Base-by-base conservation (phyloP, 2,113 vertebrate genomes). In the Microtus montanus region DNA sequence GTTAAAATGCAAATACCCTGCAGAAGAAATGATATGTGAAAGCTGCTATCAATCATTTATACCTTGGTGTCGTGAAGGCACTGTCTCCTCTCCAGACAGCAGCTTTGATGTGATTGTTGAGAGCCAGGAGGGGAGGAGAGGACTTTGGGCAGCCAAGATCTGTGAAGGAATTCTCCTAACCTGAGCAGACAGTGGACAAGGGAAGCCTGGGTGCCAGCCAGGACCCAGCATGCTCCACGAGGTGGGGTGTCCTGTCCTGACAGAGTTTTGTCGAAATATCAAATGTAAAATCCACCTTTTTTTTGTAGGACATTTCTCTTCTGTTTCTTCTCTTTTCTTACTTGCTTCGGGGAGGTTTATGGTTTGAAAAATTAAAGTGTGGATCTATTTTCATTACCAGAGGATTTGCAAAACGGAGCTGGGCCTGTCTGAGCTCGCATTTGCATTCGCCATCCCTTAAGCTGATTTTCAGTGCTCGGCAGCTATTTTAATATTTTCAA, bases 371-470 rank as follows among this genome's bases (percentile, higher is more conserved):
- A 97, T 95, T 97, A 92, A 98, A 98, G 93, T 95, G 82, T 93
- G 95, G 94, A 96, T 98, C 96, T 98, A 95, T 97, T 98, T 98
- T 96, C 95, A 95, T 97, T 98, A 97, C 94, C 93, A 97, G 91
- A 97, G 94, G 97, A 95, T 98, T 97, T 97, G 97, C 96, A 97
- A 97, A 97, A 97, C 95, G 93, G 97, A 97, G 30, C 95, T 74
- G 96, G 97, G 95, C 95, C 92, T 96, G 97, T 97, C 97, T 97
- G 94, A 96, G 96, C 97, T 97, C 96, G 80, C 96, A 98, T 98
- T 98, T 98, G 97, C 97, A 98, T 98, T 96, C 89, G 80, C 97
- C 96, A 98, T 97, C 97, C 98, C 98, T 98, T 97, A 97, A 98
- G 98, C 97, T 98, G 97, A 98, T 97, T 98, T 98, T 97, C 96